Evolutionary conservation across 2,113 vertebrate genomes (phyloP), one percentile per base, ranked within the genome.

Genomic region (Campylomormyrus tamandua): DNA sequence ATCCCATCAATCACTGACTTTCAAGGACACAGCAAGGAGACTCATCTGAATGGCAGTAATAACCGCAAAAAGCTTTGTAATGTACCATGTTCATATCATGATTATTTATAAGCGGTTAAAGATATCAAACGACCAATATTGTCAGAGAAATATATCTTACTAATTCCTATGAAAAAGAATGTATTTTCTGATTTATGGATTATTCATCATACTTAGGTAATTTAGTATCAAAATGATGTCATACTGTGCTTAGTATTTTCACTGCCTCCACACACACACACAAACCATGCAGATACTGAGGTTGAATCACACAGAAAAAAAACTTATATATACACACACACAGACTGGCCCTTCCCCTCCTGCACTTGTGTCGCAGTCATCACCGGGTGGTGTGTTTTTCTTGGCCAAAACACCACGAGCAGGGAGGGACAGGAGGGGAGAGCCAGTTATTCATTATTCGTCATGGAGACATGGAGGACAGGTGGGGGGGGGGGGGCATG

Each of bases 401-500:
- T n/a, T 56, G 87, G 86, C 86, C n/a, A 85, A 92, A 93, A 89
- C 88, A 91, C 27, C 66, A 90, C 58, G 88, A 35, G 92, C 88
- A 88, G 90, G 90, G 92, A 90, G 91, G 89, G 87, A 3, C 15
- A 53, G 87, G 88, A 5, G 31, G 15, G 19, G 80, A 46, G 39
- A 10, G 80, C 80, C 80, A 56, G 92, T 92, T 92, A 89, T 58
- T 91, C 56, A 7, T 90, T 90, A 92, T 93, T 92, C 90, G 90
- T 92, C 48, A 89, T 46, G 77, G 77, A 89, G 77, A 88, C 52
- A 92, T 50, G 31, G 50, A 83, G 24, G 89, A 91, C 92, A 92
- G 94, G 93, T 92, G 92, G 93, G 90, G 70, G 90, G 52, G 31
- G 85, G 87, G 21, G 88, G 88, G 90, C 90, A 92, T 93, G 90